These are phyloP conservation scores for Trichacis sp. DNA, from an alignment of 2,888 invertebrate genomes.

Conservation along the genomic window DNA sequence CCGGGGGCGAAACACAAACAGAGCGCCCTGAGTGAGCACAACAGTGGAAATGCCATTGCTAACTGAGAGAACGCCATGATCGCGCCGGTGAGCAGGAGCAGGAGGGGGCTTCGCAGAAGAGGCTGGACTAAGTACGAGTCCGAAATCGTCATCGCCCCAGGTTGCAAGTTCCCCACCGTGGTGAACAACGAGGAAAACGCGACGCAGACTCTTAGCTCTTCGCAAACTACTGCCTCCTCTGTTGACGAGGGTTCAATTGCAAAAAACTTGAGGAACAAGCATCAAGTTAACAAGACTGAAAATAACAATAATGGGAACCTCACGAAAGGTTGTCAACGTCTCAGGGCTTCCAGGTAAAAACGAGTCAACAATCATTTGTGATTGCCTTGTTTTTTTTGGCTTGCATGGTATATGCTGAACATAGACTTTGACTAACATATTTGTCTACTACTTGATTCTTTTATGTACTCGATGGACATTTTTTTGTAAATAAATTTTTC, in stretches of 20 bases:
- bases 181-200: constrained; percentile 57
- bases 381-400: too few species aligned
- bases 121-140: constrained; percentile 91
- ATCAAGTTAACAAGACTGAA: constrained; percentile 58
- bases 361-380: too few species aligned
- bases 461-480: too few species aligned
- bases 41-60: constrained; percentile 51
- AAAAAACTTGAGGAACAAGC: constrained; percentile 65
- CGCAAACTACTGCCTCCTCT: constrained; percentile 53
- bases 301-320: constrained; percentile 52
- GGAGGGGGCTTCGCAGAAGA: constrained; percentile 86
- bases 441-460: too few species aligned
- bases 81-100: constrained; percentile 84
- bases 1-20: too few species aligned
- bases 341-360: constrained; percentile 62
- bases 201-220: constrained; percentile 48
- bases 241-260: constrained; percentile 52
- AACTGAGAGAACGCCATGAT: constrained; percentile 65
- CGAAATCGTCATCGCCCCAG: constrained; percentile 86
- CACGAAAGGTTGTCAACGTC: constrained; percentile 56
- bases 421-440: too few species aligned
- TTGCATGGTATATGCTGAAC: too few species aligned
- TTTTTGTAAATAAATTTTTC: too few species aligned
- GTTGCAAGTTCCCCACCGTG: constrained; percentile 70
- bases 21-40: constrained; percentile 60